Evolutionary conservation across 2,797 vertebrate genomes (phyloP).

Genomic region (Pterois miles): DNA sequence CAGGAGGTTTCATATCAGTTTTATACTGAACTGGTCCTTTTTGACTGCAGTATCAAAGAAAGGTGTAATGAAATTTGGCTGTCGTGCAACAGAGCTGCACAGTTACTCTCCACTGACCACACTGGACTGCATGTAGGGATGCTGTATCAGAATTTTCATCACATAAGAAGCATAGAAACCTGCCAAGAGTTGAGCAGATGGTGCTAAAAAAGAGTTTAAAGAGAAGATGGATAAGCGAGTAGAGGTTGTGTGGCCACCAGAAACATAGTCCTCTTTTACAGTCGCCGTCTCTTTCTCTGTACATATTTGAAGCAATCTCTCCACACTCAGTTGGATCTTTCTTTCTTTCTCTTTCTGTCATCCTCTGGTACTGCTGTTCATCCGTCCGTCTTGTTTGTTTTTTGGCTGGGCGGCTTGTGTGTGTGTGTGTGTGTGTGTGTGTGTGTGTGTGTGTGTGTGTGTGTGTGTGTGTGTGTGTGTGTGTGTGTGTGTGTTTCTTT

Average conservation of each 20-base stretch:
- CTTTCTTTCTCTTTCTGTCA: slow-evolving; percentile 68
- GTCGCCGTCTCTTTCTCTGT: slow-evolving; percentile 25
- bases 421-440: slow-evolving; percentile 13
- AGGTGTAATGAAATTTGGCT: neutral
- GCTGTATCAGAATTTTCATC: neutral
- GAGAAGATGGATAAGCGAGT: slow-evolving; percentile 2
- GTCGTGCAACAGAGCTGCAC: slow-evolving; percentile 11
- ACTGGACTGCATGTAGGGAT: neutral
- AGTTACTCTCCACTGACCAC: neutral
- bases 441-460: slow-evolving; percentile 8
- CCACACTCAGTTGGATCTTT: slow-evolving; percentile 68
- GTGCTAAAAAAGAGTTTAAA: slow-evolving; percentile 11
- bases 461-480: slow-evolving; percentile 19
- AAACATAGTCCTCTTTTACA: slow-evolving; percentile 27
- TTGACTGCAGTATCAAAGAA: neutral
- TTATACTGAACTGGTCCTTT: neutral
- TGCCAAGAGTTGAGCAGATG: slow-evolving; percentile 7
- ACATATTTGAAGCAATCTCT: slow-evolving; percentile 42
- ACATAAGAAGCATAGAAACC: neutral
- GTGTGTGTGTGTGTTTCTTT: slow-evolving; percentile 33
- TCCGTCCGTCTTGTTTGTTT: slow-evolving; percentile 67
- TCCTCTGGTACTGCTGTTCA: slow-evolving; percentile 66
- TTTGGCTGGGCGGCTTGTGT: slow-evolving; percentile 23
- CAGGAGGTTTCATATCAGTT: neutral
- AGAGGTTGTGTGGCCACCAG: slow-evolving; percentile 41